Percentiles rank a stretch among this genome's conserved stretches.
These are phyloP conservation scores for Donacobius atricapilla DNA, from an alignment of 2,113 vertebrate species.

Conservation along the genomic window DNA sequence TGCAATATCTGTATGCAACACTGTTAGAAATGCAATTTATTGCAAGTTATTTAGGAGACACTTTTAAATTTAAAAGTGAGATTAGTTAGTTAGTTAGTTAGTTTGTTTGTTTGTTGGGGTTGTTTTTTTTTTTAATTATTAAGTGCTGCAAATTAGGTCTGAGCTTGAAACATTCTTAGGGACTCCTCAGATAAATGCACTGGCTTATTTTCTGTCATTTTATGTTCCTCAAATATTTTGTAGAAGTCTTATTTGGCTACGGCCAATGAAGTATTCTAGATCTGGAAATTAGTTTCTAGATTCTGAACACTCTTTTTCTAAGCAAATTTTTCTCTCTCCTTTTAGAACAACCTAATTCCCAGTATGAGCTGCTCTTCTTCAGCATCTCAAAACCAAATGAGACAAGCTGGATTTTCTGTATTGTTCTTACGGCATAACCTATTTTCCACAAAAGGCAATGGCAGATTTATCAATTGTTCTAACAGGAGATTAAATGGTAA, in stretches of 20 bases:
- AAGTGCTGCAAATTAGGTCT: neutral
- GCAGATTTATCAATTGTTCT: neutral
- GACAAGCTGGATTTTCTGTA: neutral
- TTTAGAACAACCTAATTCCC: neutral
- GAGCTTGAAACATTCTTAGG: neutral
- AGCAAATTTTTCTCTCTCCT: neutral
- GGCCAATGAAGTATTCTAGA: neutral
- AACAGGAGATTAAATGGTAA: neutral
- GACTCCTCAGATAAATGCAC: neutral
- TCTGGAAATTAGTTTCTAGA: neutral
- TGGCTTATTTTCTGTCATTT: neutral
- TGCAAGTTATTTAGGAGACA: neutral
- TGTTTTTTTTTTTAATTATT: neutral
- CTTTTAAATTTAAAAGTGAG: neutral
- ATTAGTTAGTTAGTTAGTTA: neutral
- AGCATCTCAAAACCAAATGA: neutral
- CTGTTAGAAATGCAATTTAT: neutral
- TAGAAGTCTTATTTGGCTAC: neutral
- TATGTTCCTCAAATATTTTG: neutral
- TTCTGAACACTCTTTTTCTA: neutral
- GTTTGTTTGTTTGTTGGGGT: neutral
- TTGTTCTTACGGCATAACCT: neutral
- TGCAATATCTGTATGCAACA: neutral
- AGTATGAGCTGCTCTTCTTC: neutral
- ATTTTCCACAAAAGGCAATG: neutral